phyloP scores from a whole-genome alignment of 1,140 invertebrate species.

The Scaptomyza montana region DNA sequence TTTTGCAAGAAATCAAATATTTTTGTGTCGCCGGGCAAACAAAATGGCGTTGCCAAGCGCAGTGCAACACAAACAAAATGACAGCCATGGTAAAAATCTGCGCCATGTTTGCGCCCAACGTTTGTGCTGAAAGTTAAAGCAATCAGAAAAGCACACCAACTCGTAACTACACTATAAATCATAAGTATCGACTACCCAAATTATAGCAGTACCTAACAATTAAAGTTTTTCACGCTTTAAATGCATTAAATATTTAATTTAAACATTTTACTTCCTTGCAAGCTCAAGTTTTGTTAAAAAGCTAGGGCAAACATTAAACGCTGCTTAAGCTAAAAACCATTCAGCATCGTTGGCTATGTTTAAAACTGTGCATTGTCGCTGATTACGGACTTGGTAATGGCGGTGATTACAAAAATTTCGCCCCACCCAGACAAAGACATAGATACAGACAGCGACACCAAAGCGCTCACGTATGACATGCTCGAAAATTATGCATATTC shows the following conservation, averaged over 20 bases:
- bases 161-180: constrained; percentile 18
- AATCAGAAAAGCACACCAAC: constrained; percentile 27
- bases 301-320: neutral
- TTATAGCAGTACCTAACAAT: neutral
- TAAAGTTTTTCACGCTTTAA: no score
- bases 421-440: constrained; percentile 4
- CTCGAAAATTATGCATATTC: constrained; percentile 78
- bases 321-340: constrained; percentile 34
- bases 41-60: constrained; percentile 76
- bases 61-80: constrained; percentile 53
- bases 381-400: constrained; percentile 78
- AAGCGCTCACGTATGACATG: constrained; percentile 67
- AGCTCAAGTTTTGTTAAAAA: constrained; percentile 5
- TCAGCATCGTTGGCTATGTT: constrained; percentile 53
- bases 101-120: constrained; percentile 67
- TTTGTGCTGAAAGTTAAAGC: constrained; percentile 60
- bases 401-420: constrained; percentile 74
- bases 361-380: constrained; percentile 64
- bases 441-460: constrained; percentile 24
- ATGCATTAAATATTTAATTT: neutral
- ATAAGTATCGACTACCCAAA: neutral
- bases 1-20: constrained; percentile 82
- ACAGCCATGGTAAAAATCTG: constrained; percentile 43
- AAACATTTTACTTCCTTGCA: neutral
- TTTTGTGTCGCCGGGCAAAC: constrained; percentile 80